Base-by-base conservation (phyloP, 2,797 vertebrate species). In the Agapornis canus region DNA sequence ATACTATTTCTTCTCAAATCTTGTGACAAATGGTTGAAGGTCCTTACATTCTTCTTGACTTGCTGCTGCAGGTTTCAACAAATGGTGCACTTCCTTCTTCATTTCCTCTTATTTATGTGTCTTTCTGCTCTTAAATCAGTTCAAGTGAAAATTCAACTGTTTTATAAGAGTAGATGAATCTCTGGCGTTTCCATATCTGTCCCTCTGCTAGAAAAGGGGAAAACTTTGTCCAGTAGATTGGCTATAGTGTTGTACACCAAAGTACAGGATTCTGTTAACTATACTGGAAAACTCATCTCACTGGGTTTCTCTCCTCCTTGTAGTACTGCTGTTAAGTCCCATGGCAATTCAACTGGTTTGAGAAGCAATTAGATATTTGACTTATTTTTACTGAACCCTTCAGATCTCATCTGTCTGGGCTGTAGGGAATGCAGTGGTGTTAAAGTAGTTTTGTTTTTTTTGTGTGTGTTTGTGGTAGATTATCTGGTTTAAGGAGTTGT, bases 71-170 rank as follows among this genome's bases (percentile, higher is more conserved):
- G 39, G 51, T 78, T 76, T 76, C 0, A 0, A 84, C 29, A 94
- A 82, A 88, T 37, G 32, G 18, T 77, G 10, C 23, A 1, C 15
- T 82, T 87, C 8, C 31, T 32, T 77, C 32, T 87, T 77, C 37
- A 48, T 56, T 52, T 68, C 29, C 35, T 66, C 16, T 87, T 84
- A 42, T 64, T 87, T 71, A 26, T 54, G 13, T 68, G 40, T 42
- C 6, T 89, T 80, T 85, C 51, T 59, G 47, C 42, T 90, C 83
- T 72, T 94, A 87, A 89, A 87, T 75, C 52, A 90, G 60, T 82
- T 90, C 29, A 56, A 79, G 2, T 42, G 54, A 76, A 57, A 76
- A 70, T 84, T 79, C 27, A 75, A 6, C 57, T 78, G 21, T 9
- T 83, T 75, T 69, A 43, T 78, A 78, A 65, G 39, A 81, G 19